phyloP scores from a whole-genome alignment of 2,888 invertebrate genomes.

The Callyntrura sp. region DNA sequence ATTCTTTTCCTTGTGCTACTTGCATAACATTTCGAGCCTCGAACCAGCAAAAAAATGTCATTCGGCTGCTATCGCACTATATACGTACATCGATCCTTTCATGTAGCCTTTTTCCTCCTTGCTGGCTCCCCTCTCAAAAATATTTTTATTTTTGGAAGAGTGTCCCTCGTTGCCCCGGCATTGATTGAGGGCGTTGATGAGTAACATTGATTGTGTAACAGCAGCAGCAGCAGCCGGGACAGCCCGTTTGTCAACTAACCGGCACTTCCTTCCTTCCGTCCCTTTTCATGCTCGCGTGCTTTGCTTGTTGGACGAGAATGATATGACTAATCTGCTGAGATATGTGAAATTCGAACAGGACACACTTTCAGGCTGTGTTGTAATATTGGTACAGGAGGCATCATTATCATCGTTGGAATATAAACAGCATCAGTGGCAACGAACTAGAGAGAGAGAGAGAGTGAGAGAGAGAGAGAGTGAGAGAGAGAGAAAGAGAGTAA shows the following conservation, averaged over 20 bases:
- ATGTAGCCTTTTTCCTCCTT: constrained; percentile 9
- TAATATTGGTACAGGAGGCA: too few relatives aligned
- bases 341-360: constrained; percentile 42
- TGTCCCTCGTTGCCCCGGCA: constrained; percentile 48
- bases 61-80: too few relatives aligned
- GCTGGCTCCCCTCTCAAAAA: neutral
- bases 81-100: neutral
- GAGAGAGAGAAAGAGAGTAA: constrained; percentile 48
- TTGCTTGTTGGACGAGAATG: too few relatives aligned
- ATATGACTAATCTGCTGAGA: constrained; percentile 60
- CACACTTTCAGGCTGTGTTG: too few relatives aligned
- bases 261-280: constrained; percentile 67
- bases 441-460: constrained; percentile 17
- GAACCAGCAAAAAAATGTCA: neutral
- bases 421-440: constrained; percentile 38
- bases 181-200: constrained; percentile 64
- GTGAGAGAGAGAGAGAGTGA: too few relatives aligned
- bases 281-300: constrained; percentile 48
- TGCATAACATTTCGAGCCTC: too few relatives aligned
- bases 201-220: constrained; percentile 55
- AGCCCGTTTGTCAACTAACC: constrained; percentile 60
- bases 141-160: constrained; percentile 22
- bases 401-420: constrained; percentile 5
- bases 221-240: too few relatives aligned
- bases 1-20: neutral